These are phyloP conservation scores for Spodoptera exigua DNA, from an alignment of 2,888 invertebrate species.

Conservation along the genomic window DNA sequence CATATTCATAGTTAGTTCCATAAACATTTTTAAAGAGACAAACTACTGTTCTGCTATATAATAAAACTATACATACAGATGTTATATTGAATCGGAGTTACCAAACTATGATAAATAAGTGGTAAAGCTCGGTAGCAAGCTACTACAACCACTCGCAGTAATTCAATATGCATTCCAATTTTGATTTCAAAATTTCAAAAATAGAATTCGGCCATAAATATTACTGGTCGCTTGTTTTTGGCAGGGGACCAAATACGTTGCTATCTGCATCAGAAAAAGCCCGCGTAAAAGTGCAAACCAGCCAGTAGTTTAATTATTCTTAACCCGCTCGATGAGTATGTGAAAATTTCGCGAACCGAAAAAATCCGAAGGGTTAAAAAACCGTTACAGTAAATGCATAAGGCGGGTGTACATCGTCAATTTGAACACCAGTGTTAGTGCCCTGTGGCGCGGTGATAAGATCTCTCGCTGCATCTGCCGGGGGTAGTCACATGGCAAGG, in stretches of 20 bases:
- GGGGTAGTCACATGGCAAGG: constrained; percentile 67
- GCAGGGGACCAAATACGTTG: constrained; percentile 3
- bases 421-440: constrained; percentile 74
- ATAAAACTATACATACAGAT: too few relatives aligned
- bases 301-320: constrained; percentile 33
- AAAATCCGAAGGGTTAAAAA: constrained; percentile 70
- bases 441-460: constrained; percentile 84
- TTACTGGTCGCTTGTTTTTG: not conserved
- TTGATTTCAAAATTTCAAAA: too few relatives aligned
- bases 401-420: constrained; percentile 77
- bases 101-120: too few relatives aligned
- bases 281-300: constrained; percentile 8
- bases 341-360: constrained; percentile 48
- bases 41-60: too few relatives aligned
- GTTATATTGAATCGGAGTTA: too few relatives aligned
- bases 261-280: not conserved
- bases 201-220: too few relatives aligned
- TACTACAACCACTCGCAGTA: too few relatives aligned
- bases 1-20: too few relatives aligned
- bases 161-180: too few relatives aligned
- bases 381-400: constrained; percentile 84
- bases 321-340: constrained; percentile 30
- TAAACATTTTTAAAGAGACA: too few relatives aligned
- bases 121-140: too few relatives aligned
- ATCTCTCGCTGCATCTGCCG: constrained; percentile 86